phyloP scores from a whole-genome alignment of 2,113 vertebrate genomes.

The Cavia porcellus region DNA sequence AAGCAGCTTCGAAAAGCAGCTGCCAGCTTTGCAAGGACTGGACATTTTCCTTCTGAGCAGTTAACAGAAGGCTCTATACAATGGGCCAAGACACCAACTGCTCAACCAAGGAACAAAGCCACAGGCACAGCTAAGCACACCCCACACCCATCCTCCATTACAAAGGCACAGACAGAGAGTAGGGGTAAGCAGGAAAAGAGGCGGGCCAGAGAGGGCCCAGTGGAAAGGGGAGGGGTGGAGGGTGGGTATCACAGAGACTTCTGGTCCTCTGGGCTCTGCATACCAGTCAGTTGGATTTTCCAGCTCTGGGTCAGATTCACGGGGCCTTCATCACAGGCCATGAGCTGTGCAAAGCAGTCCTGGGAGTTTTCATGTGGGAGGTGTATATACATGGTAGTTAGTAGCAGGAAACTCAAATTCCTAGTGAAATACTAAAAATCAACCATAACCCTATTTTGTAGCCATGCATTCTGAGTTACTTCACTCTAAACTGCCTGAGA shows the following conservation, averaged over 20 bases:
- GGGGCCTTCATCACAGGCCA: background rate
- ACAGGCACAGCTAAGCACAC: background rate
- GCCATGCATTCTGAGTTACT: background rate
- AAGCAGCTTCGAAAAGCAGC: background rate
- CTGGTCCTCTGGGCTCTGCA: background rate
- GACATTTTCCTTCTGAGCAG: background rate
- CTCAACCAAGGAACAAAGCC: background rate
- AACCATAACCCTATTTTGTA: background rate
- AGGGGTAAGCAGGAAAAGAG: background rate
- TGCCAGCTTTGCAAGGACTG: too few relatives aligned
- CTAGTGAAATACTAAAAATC: background rate
- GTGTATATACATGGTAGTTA: background rate
- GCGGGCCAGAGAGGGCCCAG: background rate
- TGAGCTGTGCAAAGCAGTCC: background rate
- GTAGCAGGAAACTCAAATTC: background rate
- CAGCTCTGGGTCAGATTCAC: background rate
- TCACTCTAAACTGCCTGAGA: background rate
- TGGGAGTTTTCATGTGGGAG: background rate
- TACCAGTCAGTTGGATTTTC: background rate
- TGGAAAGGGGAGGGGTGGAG: background rate
- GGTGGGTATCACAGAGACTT: background rate
- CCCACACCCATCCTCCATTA: accelerated
- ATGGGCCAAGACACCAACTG: background rate
- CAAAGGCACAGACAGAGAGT: background rate
- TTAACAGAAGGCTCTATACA: background rate